Percentiles rank a stretch among this genome's conserved stretches.
Evolutionary conservation across 2,113 vertebrate species (phyloP).

Genomic region (Eonycteris spelaea): DNA sequence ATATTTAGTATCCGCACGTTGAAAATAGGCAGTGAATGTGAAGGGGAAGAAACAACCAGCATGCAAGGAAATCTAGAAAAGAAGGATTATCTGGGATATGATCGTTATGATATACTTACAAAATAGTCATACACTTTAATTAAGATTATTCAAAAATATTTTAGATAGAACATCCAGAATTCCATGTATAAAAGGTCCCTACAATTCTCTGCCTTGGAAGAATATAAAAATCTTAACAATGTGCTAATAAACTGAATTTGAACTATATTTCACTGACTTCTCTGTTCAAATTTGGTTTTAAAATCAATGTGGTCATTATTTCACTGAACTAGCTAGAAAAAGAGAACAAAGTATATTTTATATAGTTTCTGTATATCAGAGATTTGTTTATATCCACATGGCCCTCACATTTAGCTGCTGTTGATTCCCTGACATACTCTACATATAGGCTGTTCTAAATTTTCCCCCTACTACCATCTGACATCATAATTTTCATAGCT

Average conservation of each 20-base stretch:
- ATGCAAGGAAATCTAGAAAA: neutral
- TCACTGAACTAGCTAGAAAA: neutral
- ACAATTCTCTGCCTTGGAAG: neutral
- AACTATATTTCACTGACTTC: conserved; percentile 22
- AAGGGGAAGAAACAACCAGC: neutral
- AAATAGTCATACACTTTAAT: too few species aligned
- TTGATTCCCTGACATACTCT: neutral
- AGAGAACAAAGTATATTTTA: neutral
- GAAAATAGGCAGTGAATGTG: neutral
- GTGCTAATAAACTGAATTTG: neutral
- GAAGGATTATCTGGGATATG: neutral
- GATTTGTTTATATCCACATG: neutral
- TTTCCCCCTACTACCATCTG: neutral
- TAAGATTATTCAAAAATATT: conserved; percentile 35
- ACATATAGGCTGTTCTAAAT: neutral
- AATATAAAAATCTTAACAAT: neutral
- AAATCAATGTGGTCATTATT: neutral
- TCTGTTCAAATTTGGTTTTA: conserved; percentile 20
- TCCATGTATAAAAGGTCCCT: neutral
- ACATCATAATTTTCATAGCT: neutral
- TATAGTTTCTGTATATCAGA: neutral
- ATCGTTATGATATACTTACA: neutral
- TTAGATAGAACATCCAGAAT: neutral
- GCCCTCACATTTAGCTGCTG: neutral
- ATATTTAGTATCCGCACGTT: neutral